These are phyloP conservation scores for Tortricodes alternella DNA, from an alignment of 2,888 invertebrate genomes.

Conservation along the genomic window DNA sequence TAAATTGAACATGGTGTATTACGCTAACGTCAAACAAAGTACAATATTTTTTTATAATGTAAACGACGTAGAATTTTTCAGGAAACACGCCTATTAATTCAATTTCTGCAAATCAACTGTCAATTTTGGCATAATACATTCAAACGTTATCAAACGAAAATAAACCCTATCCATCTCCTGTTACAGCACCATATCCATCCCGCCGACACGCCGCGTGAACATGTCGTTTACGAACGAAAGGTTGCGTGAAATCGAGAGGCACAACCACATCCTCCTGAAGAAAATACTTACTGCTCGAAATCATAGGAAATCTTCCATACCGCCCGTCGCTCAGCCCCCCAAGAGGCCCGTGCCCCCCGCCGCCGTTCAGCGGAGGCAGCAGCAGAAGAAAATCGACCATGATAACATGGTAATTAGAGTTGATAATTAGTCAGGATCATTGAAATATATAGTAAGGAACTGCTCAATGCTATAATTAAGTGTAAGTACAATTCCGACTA, in stretches of 20 bases:
- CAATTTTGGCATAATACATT: no score
- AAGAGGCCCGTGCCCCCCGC: slow-evolving; percentile 63
- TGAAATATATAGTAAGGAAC: no score
- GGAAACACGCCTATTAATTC: no score
- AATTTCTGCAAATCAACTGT: no score
- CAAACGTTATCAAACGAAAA: no score
- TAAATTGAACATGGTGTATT: no score
- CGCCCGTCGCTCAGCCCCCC: slow-evolving; percentile 46
- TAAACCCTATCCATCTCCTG: neutral
- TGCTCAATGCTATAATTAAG: no score
- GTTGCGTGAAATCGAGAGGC: slow-evolving; percentile 83
- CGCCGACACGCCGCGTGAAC: slow-evolving; percentile 61
- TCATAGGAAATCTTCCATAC: slow-evolving; percentile 59
- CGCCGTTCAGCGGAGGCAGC: slow-evolving; percentile 76
- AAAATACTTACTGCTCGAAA: slow-evolving; percentile 81
- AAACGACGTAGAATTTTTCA: no score
- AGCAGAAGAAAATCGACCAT: slow-evolving; percentile 81
- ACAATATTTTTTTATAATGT: no score
- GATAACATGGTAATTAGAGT: slow-evolving; percentile 76
- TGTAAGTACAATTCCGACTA: no score
- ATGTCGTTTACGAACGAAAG: slow-evolving; percentile 84
- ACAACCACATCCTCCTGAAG: slow-evolving; percentile 81
- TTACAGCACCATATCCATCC: slow-evolving; percentile 61
- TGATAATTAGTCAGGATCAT: no score
- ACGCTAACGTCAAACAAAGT: no score